phyloP scores from a whole-genome alignment of 2,797 vertebrate species.

The Anabas testudineus region DNA sequence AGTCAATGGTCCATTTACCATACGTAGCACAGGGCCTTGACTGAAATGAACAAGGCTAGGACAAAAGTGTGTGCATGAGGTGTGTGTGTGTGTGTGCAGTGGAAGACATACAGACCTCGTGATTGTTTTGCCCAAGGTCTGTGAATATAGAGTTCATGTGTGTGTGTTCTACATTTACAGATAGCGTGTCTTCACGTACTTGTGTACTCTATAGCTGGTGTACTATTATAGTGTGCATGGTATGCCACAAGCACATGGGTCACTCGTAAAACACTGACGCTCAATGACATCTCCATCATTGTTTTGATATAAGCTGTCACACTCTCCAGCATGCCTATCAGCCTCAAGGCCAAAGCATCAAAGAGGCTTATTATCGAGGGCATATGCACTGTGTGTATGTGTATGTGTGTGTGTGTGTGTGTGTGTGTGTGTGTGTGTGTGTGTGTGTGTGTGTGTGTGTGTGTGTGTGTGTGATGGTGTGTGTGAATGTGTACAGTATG shows the following conservation, averaged over 20 bases:
- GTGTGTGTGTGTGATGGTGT: background rate
- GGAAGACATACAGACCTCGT: no score
- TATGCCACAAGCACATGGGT: constrained; percentile 54
- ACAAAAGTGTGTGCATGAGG: constrained; percentile 27
- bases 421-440: constrained; percentile 17
- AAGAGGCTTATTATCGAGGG: constrained; percentile 66
- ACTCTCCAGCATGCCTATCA: constrained; percentile 65
- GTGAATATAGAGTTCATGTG: background rate
- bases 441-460: constrained; percentile 22
- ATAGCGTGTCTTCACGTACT: background rate
- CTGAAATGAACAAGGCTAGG: constrained; percentile 57
- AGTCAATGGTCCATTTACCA: constrained; percentile 69
- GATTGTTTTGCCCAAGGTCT: constrained; percentile 1
- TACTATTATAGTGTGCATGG: constrained; percentile 9
- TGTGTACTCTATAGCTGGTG: constrained; percentile 9
- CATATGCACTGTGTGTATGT: constrained; percentile 38
- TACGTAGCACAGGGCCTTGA: constrained; percentile 68
- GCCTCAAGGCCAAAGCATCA: constrained; percentile 71
- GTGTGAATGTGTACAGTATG: constrained; percentile 40
- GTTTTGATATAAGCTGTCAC: constrained; percentile 80
- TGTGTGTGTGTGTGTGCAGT: constrained; percentile 5
- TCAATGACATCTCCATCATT: constrained; percentile 82
- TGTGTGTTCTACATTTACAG: background rate
- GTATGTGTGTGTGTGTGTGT: constrained; percentile 15
- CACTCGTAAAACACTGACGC: constrained; percentile 70